Conservation (phyloP, 2,797 vertebrate genomes). For the Anguilla megastoma region DNA sequence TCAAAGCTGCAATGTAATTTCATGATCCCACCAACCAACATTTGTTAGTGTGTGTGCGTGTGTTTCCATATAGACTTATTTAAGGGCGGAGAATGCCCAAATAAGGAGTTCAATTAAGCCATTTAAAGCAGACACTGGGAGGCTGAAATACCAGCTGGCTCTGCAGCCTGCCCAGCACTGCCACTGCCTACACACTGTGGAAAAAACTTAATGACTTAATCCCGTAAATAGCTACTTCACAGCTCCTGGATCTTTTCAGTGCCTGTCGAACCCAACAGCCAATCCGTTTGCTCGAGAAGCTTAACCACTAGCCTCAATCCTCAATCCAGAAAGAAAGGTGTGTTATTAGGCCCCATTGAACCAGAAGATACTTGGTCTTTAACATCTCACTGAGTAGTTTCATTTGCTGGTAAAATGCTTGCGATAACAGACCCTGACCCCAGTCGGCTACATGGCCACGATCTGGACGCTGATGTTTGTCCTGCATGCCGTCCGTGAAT, state of each 20-base stretch:
- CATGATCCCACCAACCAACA: not conserved
- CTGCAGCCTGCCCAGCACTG: not conserved
- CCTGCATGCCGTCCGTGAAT: not conserved
- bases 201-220: not conserved
- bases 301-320: not conserved
- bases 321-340: not conserved
- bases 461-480: not conserved
- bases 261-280: not conserved
- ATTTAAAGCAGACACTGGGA: not conserved
- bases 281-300: not conserved
- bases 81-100: no score
- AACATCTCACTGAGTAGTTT: not conserved
- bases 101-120: not conserved
- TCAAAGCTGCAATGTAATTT: not conserved
- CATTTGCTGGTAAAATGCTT: constrained; percentile 4
- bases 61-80: no score
- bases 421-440: constrained; percentile 1
- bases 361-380: not conserved
- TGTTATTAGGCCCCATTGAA: not conserved
- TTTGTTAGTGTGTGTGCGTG: not conserved
- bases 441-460: not conserved
- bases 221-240: not conserved
- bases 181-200: not conserved
- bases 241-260: not conserved
- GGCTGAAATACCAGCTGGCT: not conserved